Base-by-base conservation (phyloP, 2,113 vertebrate genomes). In the Nannobrachium achirus region DNA sequence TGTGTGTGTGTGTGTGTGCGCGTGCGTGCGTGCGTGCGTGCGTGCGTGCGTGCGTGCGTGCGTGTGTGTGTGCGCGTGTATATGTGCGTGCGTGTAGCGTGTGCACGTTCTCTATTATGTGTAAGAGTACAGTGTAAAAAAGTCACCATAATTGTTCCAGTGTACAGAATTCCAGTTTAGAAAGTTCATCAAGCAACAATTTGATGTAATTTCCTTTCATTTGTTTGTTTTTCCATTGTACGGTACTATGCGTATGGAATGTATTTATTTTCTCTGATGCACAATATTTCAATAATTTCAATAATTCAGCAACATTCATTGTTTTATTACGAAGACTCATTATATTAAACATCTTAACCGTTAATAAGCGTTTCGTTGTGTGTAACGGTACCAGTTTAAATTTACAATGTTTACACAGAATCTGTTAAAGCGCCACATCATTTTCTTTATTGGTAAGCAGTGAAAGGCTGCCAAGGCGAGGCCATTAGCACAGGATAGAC, bases 401-500 rank as follows among this genome's bases (percentile, higher is more conserved):
- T 52, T 52, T 20, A 52, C 20, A n/a, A 52, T 52, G 50, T 52
- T 52, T 19, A 52, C 4, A 52, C 55, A 15, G 56, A 11, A 40
- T 10, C 18, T 20, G 63, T 49, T 40, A 39, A 64, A 71, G 8
- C 13, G 20, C 18, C 63, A 66, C 40, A 48, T 68, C n/a, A 14
- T 33, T 53, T 53, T 71, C 16, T 13, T 74, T 50, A 56, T 18
- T 55, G n/a, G 59, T 62, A 16, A 64, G 45, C 51, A 56, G 39
- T 33, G 19, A 66, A 73, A 56, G 38, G 2, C 8, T 53, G 56
- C 76, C 18, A 25, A 40, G 56, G 60, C 25, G 40, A 49, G 41
- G 50, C 15, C 33, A 49, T 71, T 49, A 75, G 59, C 15, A 45
- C 56, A 79, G 58, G 10, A 70, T 66, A 20, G 20, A 56, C 19